These are phyloP conservation scores for Cyprinella venusta DNA, from an alignment of 2,797 vertebrate species.

Conservation along the genomic window DNA sequence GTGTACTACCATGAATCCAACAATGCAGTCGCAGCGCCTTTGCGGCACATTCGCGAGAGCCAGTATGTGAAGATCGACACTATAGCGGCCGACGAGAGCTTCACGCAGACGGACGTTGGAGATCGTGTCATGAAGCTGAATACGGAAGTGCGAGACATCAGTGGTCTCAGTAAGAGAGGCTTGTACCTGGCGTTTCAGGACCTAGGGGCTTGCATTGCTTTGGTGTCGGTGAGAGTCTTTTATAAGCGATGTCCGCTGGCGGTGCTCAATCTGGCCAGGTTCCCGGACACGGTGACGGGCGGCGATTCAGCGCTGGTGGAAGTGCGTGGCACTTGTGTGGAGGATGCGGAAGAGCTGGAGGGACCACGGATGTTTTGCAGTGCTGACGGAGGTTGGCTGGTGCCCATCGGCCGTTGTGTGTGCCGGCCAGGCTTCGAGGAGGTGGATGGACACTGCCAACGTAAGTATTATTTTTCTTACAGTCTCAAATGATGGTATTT, in stretches of 20 bases:
- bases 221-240: slow-evolving; percentile 95
- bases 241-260: slow-evolving; percentile 96
- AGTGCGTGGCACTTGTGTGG: slow-evolving; percentile 92
- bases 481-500: background rate
- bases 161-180: slow-evolving; percentile 89
- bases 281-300: slow-evolving; percentile 96
- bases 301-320: slow-evolving; percentile 97
- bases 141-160: slow-evolving; percentile 96
- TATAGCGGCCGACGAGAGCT: slow-evolving; percentile 98
- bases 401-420: slow-evolving; percentile 96
- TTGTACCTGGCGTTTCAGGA: slow-evolving; percentile 99
- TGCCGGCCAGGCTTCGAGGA: slow-evolving; percentile 94
- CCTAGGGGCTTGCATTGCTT: slow-evolving; percentile 96
- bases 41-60: slow-evolving; percentile 61
- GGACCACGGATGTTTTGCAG: slow-evolving; percentile 98
- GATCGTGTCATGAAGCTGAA: slow-evolving; percentile 98
- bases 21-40: slow-evolving; percentile 72
- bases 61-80: slow-evolving; percentile 88
- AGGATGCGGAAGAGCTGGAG: slow-evolving; percentile 94
- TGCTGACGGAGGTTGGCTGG: slow-evolving; percentile 98
- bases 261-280: slow-evolving; percentile 95
- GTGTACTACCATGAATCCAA: slow-evolving; percentile 97
- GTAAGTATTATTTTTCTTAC: slow-evolving; percentile 72
- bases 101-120: slow-evolving; percentile 98
- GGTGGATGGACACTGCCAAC: slow-evolving; percentile 91